These are phyloP conservation scores for Drosophila teissieri DNA, from an alignment of 1,140 invertebrate genomes.

Conservation along the genomic window DNA sequence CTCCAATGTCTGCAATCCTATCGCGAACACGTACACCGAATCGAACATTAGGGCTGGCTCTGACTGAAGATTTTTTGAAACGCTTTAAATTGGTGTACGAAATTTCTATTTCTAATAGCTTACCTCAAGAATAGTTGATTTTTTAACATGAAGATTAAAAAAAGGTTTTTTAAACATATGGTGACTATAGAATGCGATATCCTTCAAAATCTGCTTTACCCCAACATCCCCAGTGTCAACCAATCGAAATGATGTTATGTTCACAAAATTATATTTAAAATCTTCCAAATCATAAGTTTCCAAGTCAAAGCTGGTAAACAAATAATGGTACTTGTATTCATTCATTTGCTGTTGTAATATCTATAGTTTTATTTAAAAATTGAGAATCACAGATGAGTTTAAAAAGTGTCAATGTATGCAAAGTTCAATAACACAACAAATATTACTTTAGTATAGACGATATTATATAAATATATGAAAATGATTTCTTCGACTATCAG, in stretches of 20 bases:
- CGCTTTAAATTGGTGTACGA: neutral
- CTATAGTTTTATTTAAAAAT: constrained; percentile 85
- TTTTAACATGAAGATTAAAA: constrained; percentile 13
- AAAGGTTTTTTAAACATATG: constrained; percentile 21
- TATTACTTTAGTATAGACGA: neutral
- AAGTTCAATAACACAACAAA: neutral
- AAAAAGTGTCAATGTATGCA: too few relatives aligned
- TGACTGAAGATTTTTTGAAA: constrained; percentile 87
- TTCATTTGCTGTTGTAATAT: constrained; percentile 97
- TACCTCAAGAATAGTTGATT: constrained; percentile 56
- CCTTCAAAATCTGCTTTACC: constrained; percentile 90
- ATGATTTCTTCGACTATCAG: too few relatives aligned
- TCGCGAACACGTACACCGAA: constrained; percentile 94
- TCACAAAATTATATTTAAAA: constrained; percentile 97
- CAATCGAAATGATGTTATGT: constrained; percentile 95
- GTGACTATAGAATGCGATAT: constrained; percentile 88
- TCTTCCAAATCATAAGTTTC: constrained; percentile 96
- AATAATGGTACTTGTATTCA: constrained; percentile 96
- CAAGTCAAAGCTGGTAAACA: constrained; percentile 96
- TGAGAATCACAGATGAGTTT: neutral
- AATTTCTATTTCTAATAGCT: neutral
- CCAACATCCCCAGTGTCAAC: constrained; percentile 92
- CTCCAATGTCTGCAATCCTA: constrained; percentile 92
- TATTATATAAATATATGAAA: too few relatives aligned
- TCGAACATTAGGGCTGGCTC: constrained; percentile 96